Evolutionary conservation across 2,113 vertebrate genomes (phyloP), one percentile per base, ranked within the genome.

Genomic region (Nibea coibor): DNA sequence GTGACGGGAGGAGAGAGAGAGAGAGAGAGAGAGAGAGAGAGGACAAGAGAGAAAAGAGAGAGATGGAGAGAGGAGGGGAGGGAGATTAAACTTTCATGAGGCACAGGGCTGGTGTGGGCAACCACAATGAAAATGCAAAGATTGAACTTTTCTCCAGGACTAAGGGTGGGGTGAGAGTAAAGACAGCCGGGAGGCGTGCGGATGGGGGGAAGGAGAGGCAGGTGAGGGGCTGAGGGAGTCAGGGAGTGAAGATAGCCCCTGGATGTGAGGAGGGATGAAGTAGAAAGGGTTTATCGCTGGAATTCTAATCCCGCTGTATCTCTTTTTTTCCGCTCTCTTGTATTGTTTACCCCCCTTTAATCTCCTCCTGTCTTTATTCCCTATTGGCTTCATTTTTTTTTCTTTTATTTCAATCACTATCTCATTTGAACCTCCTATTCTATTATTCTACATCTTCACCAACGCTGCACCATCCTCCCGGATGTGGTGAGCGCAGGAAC

Each of bases 81-180:
- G 5, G 68, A 81, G 68, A 93, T 94, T 81, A 93, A 93, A 93
- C 56, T 93, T 94, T 93, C 90, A 94, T 93, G 88, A 94, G 88
- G 79, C 2, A 16, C 64, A 42, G 75, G 72, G 42, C 56, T 80
- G 78, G 85, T 81, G 88, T 79, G 76, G 77, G 78, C 66, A 81
- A 58, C 71, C 77, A 88, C 85, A 90, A 93, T 89, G 85, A 92
- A 93, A 91, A 93, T 94, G 88, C 92, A 93, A 90, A 91, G 91
- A 89, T 84, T 92, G 91, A 93, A 92, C 92, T 91, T 92, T 92
- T 92, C 89, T 81, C 67, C 78, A 57, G 71, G 80, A 90, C 65
- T 22, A 63, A 73, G 78, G 72, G 62, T 48, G 67, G 83, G 73
- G 77, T 76, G 81, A 83, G 84, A 91, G 81, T 58, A 75, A n/a